Conservation (phyloP, 2,888 invertebrate genomes). For the Lissonota sp. region DNA sequence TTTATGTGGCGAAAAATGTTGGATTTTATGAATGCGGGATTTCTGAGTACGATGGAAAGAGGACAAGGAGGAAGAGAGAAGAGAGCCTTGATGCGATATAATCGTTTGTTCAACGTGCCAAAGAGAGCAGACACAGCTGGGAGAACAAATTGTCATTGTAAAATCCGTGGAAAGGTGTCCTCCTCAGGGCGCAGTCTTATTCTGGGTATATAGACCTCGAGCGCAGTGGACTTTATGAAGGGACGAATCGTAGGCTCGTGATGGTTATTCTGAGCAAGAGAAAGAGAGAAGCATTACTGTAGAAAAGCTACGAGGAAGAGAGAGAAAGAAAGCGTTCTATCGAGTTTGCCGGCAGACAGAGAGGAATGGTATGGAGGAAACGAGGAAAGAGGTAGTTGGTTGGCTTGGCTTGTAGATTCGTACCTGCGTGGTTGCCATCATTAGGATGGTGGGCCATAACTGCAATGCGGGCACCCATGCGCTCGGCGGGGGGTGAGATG, state of each 20-base stretch:
- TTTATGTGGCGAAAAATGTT: too few species aligned
- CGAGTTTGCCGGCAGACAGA: conserved; percentile 54
- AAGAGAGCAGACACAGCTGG: conserved; percentile 60
- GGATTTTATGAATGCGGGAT: too few species aligned
- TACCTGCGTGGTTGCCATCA: conserved; percentile 82
- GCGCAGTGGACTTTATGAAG: conserved; percentile 46
- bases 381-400: conserved; percentile 44
- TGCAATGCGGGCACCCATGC: conserved; percentile 82
- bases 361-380: conserved; percentile 46
- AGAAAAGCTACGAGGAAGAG: conserved; percentile 10
- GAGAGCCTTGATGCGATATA: conserved; percentile 49
- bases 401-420: conserved; percentile 72
- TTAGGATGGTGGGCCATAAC: conserved; percentile 82
- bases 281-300: conserved; percentile 25
- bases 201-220: conserved; percentile 24
- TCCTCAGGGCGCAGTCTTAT: conserved; percentile 18
- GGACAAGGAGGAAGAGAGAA: too few species aligned
- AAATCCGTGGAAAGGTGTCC: conserved; percentile 68
- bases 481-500: conserved; percentile 67
- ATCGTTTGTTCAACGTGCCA: conserved; percentile 60
- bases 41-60: too few species aligned
- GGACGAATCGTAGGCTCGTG: conserved; percentile 32
- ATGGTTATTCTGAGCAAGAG: conserved; percentile 32
- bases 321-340: conserved; percentile 40
- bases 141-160: conserved; percentile 75